Evolutionary conservation across 2,797 vertebrate species (phyloP), one percentile per base, ranked within the genome.

Genomic region (Myiotriccus ornatus): DNA sequence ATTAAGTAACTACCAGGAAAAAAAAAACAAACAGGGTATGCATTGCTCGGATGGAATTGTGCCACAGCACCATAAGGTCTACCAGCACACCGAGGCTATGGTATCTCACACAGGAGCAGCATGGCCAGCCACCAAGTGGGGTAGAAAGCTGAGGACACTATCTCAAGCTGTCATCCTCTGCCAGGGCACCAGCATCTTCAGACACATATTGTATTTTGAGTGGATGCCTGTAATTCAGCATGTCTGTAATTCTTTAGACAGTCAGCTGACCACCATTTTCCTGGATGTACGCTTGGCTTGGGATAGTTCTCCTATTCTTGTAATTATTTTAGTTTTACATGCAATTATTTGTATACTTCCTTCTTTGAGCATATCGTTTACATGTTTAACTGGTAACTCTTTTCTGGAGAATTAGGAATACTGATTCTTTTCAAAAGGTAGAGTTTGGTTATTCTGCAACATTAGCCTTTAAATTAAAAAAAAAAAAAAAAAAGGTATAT

Each of bases 261-360:
- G 46, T 73, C 62, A 93, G 60, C 20, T 91, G 81, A 75, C 62
- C 43, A 89, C 10, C 27, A 32, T 9, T 83, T 95, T 92, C 87
- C 94, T 89, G 89, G 35, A 68, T 83, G 39, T 28, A 39, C 30
- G 22, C 83, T 89, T 87, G n/a, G 57, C 75, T 87, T 78, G 57
- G 73, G 41, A 68, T 75, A 79, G 46, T 90, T 80, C 85, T 64
- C n/a, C 85, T 37, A 52, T 47, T 55, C 73, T 70, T 93, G 56
- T 83, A 90, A 94, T 96, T 95, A 93, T 92, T 90, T 87, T 78
- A 11, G 7, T 17, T 87, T 86, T 81, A 87, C 46, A n/a, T 77
- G 57, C 30, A 85, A 82, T 85, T 87, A 78, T 35, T 93, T 83
- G 16, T 64, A 35, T 21, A 60, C 52, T 71, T 93, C 91, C 46